phyloP scores from a whole-genome alignment of 2,888 invertebrate genomes.

The Oscheius sp. region DNA sequence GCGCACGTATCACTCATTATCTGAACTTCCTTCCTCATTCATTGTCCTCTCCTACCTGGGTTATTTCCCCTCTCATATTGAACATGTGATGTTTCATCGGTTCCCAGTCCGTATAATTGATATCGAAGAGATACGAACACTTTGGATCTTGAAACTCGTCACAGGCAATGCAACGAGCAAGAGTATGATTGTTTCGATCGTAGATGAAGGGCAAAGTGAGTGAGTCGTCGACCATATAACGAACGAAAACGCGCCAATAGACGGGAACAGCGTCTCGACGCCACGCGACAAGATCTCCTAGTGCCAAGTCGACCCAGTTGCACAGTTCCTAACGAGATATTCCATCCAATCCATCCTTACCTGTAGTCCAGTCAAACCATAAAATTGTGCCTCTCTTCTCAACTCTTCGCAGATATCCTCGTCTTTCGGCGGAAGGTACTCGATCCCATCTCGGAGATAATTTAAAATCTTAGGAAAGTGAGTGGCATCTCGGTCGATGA shows the following conservation, averaged over 20 bases:
- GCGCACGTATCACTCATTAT: slow-evolving; percentile 59
- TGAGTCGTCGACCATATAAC: slow-evolving; percentile 62
- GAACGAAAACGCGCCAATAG: slow-evolving; percentile 62
- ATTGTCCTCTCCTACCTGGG: slow-evolving; percentile 42
- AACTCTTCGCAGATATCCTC: slow-evolving; percentile 55
- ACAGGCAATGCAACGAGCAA: slow-evolving; percentile 64
- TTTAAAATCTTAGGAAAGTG: slow-evolving; percentile 58
- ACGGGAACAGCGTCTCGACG: slow-evolving; percentile 57
- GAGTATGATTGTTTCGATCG: slow-evolving; percentile 47
- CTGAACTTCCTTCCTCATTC: slow-evolving; percentile 34
- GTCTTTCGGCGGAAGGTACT: slow-evolving; percentile 51
- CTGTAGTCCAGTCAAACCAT: slow-evolving; percentile 51
- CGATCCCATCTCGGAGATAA: slow-evolving; percentile 55
- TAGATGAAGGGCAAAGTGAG: slow-evolving; percentile 62
- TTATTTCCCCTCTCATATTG: slow-evolving; percentile 59
- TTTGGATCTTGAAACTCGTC: slow-evolving; percentile 65
- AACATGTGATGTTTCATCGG: slow-evolving; percentile 64
- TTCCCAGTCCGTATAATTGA: slow-evolving; percentile 61
- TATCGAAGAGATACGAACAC: slow-evolving; percentile 59
- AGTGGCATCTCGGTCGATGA: slow-evolving; percentile 63
- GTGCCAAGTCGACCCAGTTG: not conserved
- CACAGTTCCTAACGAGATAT: slow-evolving; percentile 29
- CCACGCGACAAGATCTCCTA: slow-evolving; percentile 51
- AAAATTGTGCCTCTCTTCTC: slow-evolving; percentile 62
- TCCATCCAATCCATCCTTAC: not conserved